Evolutionary conservation across 2,888 invertebrate genomes (phyloP).

Genomic region (Ophraella communa): DNA sequence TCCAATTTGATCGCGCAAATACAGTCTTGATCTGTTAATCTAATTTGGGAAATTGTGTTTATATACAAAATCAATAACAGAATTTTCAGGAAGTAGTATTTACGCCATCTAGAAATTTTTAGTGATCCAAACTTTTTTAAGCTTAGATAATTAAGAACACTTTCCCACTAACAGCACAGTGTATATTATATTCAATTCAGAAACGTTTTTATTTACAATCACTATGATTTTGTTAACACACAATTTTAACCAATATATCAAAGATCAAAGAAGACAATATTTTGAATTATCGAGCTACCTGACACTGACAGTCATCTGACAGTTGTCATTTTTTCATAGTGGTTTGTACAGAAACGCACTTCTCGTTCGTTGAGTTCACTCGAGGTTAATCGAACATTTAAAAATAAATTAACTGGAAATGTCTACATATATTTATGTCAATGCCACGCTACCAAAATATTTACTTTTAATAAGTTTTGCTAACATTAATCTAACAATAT

Average conservation of each 20-base stretch:
- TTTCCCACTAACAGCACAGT: neutral
- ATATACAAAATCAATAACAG: conserved; percentile 37
- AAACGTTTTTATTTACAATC: neutral
- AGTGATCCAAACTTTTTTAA: neutral
- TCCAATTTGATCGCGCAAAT: neutral
- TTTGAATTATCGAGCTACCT: no score
- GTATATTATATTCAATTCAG: neutral
- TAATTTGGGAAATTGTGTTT: conserved; percentile 33
- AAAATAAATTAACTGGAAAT: no score
- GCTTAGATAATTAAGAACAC: neutral
- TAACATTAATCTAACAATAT: no score
- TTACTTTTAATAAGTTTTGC: no score
- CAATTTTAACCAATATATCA: neutral
- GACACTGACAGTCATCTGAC: conserved; percentile 2
- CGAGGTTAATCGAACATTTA: no score
- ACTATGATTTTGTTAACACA: neutral
- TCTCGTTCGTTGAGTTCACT: no score
- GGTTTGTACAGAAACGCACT: no score
- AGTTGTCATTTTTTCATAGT: no score
- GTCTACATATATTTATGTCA: no score
- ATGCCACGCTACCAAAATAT: no score
- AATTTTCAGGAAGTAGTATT: conserved; percentile 26
- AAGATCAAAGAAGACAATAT: no score
- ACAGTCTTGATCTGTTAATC: conserved; percentile 28
- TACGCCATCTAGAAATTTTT: conserved; percentile 34